A percentile compares a stretch with the other conserved stretches of the same genome.
Conservation (phyloP, 2,888 invertebrate species). For the Ceraclea dissimilis region DNA sequence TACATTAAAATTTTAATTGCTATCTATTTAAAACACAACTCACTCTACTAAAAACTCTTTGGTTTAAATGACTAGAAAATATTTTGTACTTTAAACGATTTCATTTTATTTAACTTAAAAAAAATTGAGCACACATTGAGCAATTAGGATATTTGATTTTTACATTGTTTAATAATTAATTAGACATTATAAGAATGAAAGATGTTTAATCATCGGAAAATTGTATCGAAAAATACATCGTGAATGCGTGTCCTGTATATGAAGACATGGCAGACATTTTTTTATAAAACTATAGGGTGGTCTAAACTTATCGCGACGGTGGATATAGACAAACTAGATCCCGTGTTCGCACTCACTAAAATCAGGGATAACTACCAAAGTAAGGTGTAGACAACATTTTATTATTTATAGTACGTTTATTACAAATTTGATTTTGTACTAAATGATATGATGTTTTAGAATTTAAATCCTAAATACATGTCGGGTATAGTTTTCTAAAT, state of each 20-base stretch:
- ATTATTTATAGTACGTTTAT: not conserved
- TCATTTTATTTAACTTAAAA: not conserved
- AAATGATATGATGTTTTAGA: too few relatives aligned
- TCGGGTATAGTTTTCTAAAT: too few relatives aligned
- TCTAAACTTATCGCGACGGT: constrained; percentile 5
- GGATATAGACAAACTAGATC: constrained; percentile 9
- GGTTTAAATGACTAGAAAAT: not conserved
- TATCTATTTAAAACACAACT: constrained; percentile 18
- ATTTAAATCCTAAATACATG: too few relatives aligned
- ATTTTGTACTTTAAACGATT: not conserved
- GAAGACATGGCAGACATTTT: too few relatives aligned
- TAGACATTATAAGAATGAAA: not conserved
- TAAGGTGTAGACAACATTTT: constrained; percentile 8
- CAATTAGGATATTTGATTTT: too few relatives aligned
- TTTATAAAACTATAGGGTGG: not conserved
- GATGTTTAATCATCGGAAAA: not conserved
- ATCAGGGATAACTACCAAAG: constrained; percentile 8
- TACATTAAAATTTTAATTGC: not conserved
- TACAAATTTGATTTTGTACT: too few relatives aligned
- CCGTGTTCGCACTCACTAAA: constrained; percentile 25
- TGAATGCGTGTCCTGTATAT: not conserved
- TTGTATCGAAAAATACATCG: not conserved
- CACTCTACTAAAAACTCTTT: constrained; percentile 17
- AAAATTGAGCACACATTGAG: not conserved
- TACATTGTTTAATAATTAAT: not conserved